Evolutionary conservation across 2,113 vertebrate genomes (phyloP).

Genomic region (Gallinago media): DNA sequence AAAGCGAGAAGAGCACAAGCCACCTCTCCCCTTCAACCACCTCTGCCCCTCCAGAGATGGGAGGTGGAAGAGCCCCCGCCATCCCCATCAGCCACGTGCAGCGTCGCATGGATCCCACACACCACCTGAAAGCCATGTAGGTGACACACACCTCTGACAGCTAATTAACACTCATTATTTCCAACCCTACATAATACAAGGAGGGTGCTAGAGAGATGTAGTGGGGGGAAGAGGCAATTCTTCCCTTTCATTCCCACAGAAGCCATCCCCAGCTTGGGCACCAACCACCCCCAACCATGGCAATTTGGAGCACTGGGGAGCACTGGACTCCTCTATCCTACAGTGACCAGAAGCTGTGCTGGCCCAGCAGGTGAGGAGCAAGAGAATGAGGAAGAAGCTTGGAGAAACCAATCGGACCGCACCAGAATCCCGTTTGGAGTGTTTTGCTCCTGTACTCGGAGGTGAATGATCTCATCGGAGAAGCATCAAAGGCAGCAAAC

Average conservation of each 20-base stretch:
- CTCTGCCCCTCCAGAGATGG: background rate
- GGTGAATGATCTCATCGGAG: conserved; percentile 31
- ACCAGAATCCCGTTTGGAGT: background rate
- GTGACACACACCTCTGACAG: background rate
- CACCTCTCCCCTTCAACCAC: background rate
- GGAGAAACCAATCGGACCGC: rapidly evolving
- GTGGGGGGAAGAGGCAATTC: background rate
- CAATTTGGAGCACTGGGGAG: too few species aligned
- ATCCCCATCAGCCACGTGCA: background rate
- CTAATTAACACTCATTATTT: background rate
- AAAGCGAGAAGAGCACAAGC: background rate
- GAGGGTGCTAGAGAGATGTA: background rate
- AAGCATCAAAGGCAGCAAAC: conserved; percentile 20
- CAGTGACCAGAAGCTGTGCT: background rate
- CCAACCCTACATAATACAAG: background rate
- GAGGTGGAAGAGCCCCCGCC: background rate
- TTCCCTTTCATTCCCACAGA: background rate
- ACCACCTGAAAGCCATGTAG: background rate
- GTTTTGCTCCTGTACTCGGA: background rate
- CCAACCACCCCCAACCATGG: background rate
- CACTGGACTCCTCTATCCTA: background rate
- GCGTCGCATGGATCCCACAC: background rate
- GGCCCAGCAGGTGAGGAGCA: background rate
- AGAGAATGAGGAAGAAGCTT: background rate
- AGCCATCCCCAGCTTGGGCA: background rate